phyloP scores from a whole-genome alignment of 2,797 vertebrate species.

The Threskiornis aethiopicus region DNA sequence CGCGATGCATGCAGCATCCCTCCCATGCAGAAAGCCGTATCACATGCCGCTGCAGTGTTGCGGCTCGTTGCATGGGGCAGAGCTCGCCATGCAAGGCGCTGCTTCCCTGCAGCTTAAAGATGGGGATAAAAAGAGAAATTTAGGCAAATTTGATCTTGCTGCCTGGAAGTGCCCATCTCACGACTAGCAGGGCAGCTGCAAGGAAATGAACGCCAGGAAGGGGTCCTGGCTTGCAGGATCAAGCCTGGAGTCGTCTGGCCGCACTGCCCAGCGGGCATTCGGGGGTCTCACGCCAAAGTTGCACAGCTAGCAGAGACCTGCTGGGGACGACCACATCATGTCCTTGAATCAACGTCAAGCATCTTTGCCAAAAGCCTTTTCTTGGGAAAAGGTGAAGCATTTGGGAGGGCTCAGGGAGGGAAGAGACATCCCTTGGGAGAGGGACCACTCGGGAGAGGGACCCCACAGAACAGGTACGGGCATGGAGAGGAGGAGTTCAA shows the following conservation, averaged over 20 bases:
- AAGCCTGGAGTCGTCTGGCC: background rate
- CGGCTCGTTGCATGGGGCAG: rapidly evolving
- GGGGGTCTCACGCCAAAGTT: background rate
- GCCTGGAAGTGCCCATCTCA: rapidly evolving
- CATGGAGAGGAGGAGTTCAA: background rate
- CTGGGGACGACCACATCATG: rapidly evolving
- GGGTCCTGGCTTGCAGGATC: background rate
- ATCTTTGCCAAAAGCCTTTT: background rate
- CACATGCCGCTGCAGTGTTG: rapidly evolving
- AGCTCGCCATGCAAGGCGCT: rapidly evolving
- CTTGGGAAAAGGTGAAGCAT: background rate
- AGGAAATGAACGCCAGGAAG: background rate
- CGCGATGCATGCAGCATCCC: rapidly evolving
- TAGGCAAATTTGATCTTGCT: background rate
- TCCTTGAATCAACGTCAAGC: rapidly evolving
- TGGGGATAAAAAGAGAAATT: background rate
- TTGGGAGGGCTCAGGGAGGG: background rate
- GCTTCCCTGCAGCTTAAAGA: rapidly evolving
- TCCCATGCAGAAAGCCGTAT: background rate
- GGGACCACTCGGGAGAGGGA: background rate
- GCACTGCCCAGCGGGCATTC: rapidly evolving
- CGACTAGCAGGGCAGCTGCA: rapidly evolving
- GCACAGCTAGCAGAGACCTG: background rate
- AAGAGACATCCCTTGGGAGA: background rate
- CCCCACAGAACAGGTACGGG: rapidly evolving